Conservation (phyloP, 1,140 invertebrate genomes). For the Telenomus remus region DNA sequence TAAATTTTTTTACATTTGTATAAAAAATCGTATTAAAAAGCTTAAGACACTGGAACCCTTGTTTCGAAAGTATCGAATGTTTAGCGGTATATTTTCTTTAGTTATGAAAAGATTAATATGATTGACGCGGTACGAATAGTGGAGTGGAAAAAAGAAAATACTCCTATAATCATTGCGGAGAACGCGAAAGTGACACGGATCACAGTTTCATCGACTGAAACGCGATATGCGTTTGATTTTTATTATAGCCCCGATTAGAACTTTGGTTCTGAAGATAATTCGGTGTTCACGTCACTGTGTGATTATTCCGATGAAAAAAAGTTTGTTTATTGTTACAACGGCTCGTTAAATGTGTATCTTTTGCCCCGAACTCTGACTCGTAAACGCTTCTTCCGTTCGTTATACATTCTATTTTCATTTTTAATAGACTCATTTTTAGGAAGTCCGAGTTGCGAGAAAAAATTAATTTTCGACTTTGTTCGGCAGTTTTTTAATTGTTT, state of each 20-base stretch:
- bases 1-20: neutral
- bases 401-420: conserved; percentile 40
- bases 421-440: conserved; percentile 7
- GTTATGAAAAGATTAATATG: conserved; percentile 41
- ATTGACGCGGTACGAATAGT: conserved; percentile 10
- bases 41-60: conserved; percentile 30
- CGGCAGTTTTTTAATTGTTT: neutral
- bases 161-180: conserved; percentile 23
- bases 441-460: neutral
- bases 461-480: neutral
- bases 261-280: conserved; percentile 24
- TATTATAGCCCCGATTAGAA: conserved; percentile 50
- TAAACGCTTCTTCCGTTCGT: conserved; percentile 26
- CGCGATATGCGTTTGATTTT: conserved; percentile 40
- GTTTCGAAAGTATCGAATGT: conserved; percentile 23
- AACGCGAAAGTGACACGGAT: conserved; percentile 21
- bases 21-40: neutral
- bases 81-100: conserved; percentile 32
- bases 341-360: conserved; percentile 26
- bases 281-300: conserved; percentile 27
- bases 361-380: neutral
- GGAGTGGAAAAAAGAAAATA: conserved; percentile 29
- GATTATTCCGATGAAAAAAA: conserved; percentile 37
- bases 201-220: conserved; percentile 23
- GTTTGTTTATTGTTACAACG: conserved; percentile 52